Conservation (phyloP, 2,797 vertebrate genomes). For the Typhlichthys eigenmanni region DNA sequence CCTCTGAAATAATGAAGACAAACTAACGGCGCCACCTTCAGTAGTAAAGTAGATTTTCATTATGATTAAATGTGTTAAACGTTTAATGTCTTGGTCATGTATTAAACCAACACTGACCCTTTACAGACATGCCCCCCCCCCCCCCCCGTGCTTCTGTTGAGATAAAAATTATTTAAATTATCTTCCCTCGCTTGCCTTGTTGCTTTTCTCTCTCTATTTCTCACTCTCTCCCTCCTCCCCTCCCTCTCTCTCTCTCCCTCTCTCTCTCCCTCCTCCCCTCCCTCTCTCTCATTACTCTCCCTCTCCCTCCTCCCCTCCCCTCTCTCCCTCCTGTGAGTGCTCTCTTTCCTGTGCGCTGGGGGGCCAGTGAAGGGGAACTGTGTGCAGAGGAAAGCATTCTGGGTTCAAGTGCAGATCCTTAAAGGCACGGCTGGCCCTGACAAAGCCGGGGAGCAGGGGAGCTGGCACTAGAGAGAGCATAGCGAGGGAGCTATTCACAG, state of each 20-base stretch:
- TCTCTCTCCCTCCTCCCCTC: too few species aligned
- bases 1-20: not conserved
- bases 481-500: constrained; percentile 53
- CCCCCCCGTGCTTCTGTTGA: too few species aligned
- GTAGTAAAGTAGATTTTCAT: not conserved
- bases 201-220: constrained; percentile 65
- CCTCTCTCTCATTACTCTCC: not conserved
- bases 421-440: constrained; percentile 70
- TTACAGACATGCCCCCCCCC: constrained; percentile 64
- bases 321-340: constrained; percentile 52
- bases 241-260: not conserved
- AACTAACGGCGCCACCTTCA: not conserved
- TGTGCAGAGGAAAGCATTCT: constrained; percentile 67
- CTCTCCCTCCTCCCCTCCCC: not conserved
- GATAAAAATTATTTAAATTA: too few species aligned
- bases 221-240: constrained; percentile 65
- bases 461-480: constrained; percentile 42
- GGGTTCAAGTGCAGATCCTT: constrained; percentile 75
- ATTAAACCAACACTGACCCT: constrained; percentile 47
- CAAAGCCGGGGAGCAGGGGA: constrained; percentile 50
- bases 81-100: constrained; percentile 40
- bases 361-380: constrained; percentile 72
- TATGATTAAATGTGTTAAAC: constrained; percentile 13
- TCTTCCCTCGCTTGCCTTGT: too few species aligned
- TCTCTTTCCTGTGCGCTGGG: constrained; percentile 75